Base-by-base conservation (phyloP, 2,113 vertebrate species). In the Xenopus borealis region DNA sequence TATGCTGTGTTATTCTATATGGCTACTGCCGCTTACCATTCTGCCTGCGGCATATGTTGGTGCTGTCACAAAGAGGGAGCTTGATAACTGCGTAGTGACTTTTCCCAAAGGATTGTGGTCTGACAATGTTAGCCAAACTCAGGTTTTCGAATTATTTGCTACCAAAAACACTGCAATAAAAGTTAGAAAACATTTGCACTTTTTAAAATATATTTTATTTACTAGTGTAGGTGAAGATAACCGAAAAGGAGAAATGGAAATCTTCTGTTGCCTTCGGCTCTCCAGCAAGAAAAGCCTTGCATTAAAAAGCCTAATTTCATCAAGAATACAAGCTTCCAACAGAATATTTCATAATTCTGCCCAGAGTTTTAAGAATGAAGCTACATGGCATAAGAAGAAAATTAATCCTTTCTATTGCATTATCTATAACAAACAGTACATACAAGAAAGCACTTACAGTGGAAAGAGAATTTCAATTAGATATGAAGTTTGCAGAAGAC, bases 161-260 rank as follows among this genome's bases (percentile, higher is more conserved):
- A n/a, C n/a, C n/a, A n/a, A n/a, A n/a, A n/a, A n/a, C n/a, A n/a
- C n/a, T n/a, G n/a, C n/a, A n/a, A n/a, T n/a, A n/a, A n/a, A n/a
- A n/a, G n/a, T n/a, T n/a, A n/a, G n/a, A n/a, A n/a, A n/a, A n/a
- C n/a, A n/a, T n/a, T n/a, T 50, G 47, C 14, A 50, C 14, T 50
- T 50, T 50, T 50, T 50, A 13, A 50, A 50, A 50, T 50, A 6
- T 27, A 27, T 50, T 27, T 61, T 23, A 23, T 23, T 23, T 61
- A 20, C 10, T 61, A 61, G 19, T 18, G 2, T 61, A 61, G 58
- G 58, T 61, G 13, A 20, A 61, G 1, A 23, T 10, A 27, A 1
- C 58, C 10, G 19, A 0, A 17, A 4, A 44, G 78, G 80, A 80
- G 71, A 80, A 76, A 91, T 92, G 91, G 83, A 11, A 66, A 45